These are phyloP conservation scores for Streblospio benedicti DNA, from an alignment of 1,140 invertebrate genomes.

Conservation along the genomic window DNA sequence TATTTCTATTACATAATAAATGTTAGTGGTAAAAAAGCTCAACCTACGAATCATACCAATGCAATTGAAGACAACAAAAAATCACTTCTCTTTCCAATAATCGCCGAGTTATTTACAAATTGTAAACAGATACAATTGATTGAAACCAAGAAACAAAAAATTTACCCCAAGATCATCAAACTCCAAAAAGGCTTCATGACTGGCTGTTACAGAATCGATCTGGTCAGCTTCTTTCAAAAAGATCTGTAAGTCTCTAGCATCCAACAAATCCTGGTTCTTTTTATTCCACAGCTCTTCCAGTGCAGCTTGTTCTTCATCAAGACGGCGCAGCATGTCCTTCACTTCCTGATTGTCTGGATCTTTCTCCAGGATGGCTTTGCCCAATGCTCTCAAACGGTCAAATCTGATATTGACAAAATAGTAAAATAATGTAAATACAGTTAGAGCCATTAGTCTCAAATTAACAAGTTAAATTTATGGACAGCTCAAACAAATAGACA, in stretches of 20 bases:
- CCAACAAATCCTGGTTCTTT: conserved; percentile 86
- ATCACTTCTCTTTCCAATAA: too few species aligned
- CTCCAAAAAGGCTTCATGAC: conserved; percentile 87
- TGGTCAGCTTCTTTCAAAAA: conserved; percentile 95
- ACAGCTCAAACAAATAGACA: too few species aligned
- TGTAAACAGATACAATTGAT: too few species aligned
- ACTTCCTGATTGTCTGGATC: conserved; percentile 42
- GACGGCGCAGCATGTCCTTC: conserved; percentile 53
- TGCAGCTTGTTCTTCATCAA: conserved; percentile 67
- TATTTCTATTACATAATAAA: too few species aligned
- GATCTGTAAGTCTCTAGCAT: conserved; percentile 91
- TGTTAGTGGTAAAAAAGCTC: too few species aligned
- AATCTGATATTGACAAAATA: conserved; percentile 37
- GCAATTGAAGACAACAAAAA: too few species aligned
- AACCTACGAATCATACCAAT: too few species aligned
- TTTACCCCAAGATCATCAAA: conserved; percentile 76
- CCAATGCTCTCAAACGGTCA: conserved; percentile 52
- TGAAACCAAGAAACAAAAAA: conserved; percentile 23
- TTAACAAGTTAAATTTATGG: background rate
- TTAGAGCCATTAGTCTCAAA: background rate
- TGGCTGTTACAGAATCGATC: conserved; percentile 87
- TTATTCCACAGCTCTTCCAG: conserved; percentile 76
- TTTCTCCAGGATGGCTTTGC: conserved; percentile 47
- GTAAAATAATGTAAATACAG: background rate
- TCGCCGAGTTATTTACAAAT: too few species aligned